Conservation (phyloP, 2,113 vertebrate species). For the Labeo rohita region DNA sequence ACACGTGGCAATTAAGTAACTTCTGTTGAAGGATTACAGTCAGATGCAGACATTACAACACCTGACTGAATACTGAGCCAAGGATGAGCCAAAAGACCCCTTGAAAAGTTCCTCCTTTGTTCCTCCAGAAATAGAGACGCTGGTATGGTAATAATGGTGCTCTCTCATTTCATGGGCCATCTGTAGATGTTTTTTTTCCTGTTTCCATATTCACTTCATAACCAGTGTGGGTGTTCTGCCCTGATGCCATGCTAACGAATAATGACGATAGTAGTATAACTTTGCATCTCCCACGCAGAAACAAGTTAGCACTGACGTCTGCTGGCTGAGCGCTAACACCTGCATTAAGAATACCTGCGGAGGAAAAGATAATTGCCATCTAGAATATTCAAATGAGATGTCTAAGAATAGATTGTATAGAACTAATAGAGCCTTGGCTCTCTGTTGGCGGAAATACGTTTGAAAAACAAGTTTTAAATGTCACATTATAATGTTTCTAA, state of each 20-base stretch:
- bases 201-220: slow-evolving; percentile 32
- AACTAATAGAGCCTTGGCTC: neutral
- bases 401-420: slow-evolving; percentile 22
- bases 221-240: slow-evolving; percentile 5
- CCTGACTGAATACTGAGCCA: slow-evolving; percentile 14
- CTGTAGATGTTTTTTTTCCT: slow-evolving; percentile 27
- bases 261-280: slow-evolving; percentile 31
- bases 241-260: slow-evolving; percentile 25
- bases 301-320: slow-evolving; percentile 41
- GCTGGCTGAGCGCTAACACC: slow-evolving; percentile 49
- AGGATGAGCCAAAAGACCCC: neutral
- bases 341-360: slow-evolving; percentile 50
- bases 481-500: slow-evolving; percentile 7
- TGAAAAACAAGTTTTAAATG: neutral
- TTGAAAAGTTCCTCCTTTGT: slow-evolving; percentile 13
- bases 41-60: neutral
- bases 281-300: slow-evolving; percentile 45
- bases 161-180: slow-evolving; percentile 28
- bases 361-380: slow-evolving; percentile 45
- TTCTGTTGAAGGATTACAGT: neutral
- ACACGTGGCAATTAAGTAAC: neutral
- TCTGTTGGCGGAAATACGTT: neutral
- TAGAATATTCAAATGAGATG: slow-evolving; percentile 38
- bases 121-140: slow-evolving; percentile 1
- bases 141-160: slow-evolving; percentile 5